These are phyloP conservation scores for Zoroaster sp. DNA, from an alignment of 53 echinoderm and acorn worm genomes.

Conservation along the genomic window DNA sequence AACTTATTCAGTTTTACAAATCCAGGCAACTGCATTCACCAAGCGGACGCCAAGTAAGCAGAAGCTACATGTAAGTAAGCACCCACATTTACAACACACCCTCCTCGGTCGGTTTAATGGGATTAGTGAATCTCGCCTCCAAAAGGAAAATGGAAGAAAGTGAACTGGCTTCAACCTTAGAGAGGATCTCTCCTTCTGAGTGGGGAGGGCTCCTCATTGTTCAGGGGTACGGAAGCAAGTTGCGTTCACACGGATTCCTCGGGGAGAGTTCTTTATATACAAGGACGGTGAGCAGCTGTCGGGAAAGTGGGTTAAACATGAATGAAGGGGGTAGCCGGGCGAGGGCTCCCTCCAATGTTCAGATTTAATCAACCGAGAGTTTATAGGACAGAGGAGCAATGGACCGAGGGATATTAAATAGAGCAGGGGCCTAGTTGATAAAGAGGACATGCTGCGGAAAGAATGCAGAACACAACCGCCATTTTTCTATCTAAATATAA, in stretches of 20 bases:
- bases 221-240: background rate
- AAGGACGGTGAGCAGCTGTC: background rate
- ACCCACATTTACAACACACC: background rate
- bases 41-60: no score
- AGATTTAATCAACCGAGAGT: background rate
- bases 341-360: background rate
- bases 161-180: background rate
- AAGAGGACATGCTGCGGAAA: no score
- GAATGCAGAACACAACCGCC: no score
- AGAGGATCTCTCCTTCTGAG: background rate
- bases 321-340: background rate
- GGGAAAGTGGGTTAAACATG: background rate
- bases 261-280: background rate
- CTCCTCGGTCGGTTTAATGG: constrained; percentile 12
- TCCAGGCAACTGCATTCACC: no score
- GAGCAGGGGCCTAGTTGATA: no score
- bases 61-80: no score
- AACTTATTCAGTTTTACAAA: no score
- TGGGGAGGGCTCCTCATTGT: background rate
- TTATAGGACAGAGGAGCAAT: no score
- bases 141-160: background rate
- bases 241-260: background rate
- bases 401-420: no score
- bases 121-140: background rate
- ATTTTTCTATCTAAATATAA: no score